Evolutionary conservation across 2,113 vertebrate genomes (phyloP).

Genomic region (Daubentonia madagascariensis): DNA sequence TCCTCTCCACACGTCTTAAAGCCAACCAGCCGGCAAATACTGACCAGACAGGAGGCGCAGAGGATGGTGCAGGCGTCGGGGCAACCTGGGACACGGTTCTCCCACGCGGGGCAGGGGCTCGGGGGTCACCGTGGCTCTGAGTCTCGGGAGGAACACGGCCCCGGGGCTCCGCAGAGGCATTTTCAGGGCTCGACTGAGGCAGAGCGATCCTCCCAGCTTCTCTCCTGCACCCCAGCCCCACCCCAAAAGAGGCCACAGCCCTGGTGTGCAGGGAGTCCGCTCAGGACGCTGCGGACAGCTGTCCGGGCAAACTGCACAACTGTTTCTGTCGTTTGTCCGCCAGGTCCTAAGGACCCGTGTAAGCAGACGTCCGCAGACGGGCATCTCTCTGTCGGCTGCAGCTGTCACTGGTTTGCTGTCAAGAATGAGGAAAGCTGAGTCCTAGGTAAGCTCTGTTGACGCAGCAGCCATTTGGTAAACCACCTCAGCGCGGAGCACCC

Average conservation of each 20-base stretch:
- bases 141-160: not conserved
- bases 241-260: not conserved
- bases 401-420: too few relatives aligned
- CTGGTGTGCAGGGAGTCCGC: accelerated
- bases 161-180: not conserved
- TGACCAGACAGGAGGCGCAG: not conserved
- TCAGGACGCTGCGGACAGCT: accelerated
- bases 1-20: too few relatives aligned
- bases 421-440: not conserved
- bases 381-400: accelerated
- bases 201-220: accelerated
- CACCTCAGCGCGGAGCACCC: accelerated
- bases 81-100: not conserved
- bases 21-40: not conserved
- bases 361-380: accelerated
- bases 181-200: accelerated
- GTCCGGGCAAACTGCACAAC: accelerated
- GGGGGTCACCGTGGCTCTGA: too few relatives aligned
- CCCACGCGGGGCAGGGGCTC: too few relatives aligned
- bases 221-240: not conserved
- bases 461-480: not conserved
- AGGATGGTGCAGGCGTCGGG: accelerated
- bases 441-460: not conserved
- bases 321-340: accelerated
- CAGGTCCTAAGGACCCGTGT: too few relatives aligned